Conservation (phyloP, 2,113 vertebrate genomes). For the Orycteropus afer region DNA sequence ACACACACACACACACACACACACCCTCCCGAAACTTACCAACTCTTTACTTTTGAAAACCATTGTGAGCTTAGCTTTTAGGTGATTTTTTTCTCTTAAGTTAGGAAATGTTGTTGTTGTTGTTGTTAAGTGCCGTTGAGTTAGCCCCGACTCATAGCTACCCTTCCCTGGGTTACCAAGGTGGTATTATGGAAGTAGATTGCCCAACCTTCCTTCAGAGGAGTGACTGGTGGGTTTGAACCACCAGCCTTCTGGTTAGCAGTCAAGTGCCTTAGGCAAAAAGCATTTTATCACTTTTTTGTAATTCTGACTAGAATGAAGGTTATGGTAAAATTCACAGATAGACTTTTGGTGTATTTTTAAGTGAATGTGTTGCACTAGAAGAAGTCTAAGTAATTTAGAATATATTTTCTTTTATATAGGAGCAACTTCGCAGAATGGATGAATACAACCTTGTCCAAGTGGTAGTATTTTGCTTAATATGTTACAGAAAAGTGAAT, state of each 20-base stretch:
- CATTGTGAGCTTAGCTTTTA: neutral
- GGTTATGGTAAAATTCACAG: neutral
- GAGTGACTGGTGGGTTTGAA: no score
- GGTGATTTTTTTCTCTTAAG: neutral
- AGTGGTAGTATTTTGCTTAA: conserved; percentile 46
- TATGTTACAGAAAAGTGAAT: neutral
- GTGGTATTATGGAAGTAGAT: no score
- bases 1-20: no score
- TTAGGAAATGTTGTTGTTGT: neutral
- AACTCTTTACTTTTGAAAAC: neutral
- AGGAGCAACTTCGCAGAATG: conserved; percentile 23
- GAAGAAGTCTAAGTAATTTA: neutral
- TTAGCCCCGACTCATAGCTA: no score
- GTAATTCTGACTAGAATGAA: neutral
- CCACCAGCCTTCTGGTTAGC: no score
- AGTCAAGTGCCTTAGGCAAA: no score
- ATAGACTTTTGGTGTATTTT: neutral
- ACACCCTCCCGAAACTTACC: neutral
- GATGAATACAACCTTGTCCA: neutral
- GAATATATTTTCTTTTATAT: neutral
- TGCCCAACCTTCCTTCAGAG: no score
- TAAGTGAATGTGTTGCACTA: neutral
- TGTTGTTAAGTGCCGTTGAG: no score
- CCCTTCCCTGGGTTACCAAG: no score
- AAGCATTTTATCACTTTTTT: neutral